Evolutionary conservation across 37 sponge, comb jelly and placozoan genomes (phyloP), one percentile per base, ranked within the genome.

Genomic region (Geodia barretti): DNA sequence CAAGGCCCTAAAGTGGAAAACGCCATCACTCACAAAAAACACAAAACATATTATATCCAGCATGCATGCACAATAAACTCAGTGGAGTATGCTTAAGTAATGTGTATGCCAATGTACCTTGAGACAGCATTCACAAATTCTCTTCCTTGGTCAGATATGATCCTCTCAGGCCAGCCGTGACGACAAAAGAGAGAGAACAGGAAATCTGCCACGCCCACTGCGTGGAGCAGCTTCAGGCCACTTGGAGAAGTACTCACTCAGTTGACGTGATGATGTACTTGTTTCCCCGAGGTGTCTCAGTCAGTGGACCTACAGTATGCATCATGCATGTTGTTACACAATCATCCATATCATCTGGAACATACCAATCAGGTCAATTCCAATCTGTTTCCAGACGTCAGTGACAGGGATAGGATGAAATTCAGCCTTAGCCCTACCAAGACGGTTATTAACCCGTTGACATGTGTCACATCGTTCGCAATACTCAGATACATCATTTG

Each of bases 301-400:
- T 64, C 64, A 78, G 36, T 36, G 54, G 54, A 47, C 54, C 54
- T 47, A 47, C 54, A 47, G n/a, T n/a, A n/a, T n/a, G n/a, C n/a
- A n/a, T n/a, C n/a, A n/a, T n/a, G n/a, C n/a, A n/a, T n/a, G n/a
- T n/a, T n/a, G n/a, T n/a, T n/a, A n/a, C n/a, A n/a, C n/a, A n/a
- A n/a, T n/a, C n/a, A n/a, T n/a, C n/a, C n/a, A n/a, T n/a, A n/a
- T n/a, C n/a, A n/a, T n/a, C n/a, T n/a, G n/a, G n/a, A n/a, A n/a
- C n/a, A n/a, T n/a, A n/a, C 33, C 71, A 37, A 79, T 79, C 36
- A 79, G 71, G 58, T 79, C 81, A 43, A 79, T 79, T 5, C 79
- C 79, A 62, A 78, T 11, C 9, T 78, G 2, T 1, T 78, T 72
- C 79, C 79, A 78, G 1, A 14, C 5, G 39, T 35, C 64, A 3